Evolutionary conservation across 1,140 invertebrate genomes (phyloP).

Genomic region (Aphis craccivora): DNA sequence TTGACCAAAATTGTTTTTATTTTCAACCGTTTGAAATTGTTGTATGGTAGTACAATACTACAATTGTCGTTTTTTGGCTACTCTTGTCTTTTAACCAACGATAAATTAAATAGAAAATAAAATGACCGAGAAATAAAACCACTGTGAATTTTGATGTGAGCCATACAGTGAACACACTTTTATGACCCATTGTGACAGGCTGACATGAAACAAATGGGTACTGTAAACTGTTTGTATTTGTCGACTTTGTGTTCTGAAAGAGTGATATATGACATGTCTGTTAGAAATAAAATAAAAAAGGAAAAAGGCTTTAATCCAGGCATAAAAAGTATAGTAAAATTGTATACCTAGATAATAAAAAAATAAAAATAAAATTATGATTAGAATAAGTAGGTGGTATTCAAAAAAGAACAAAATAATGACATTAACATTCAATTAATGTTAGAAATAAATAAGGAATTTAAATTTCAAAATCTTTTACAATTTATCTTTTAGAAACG

Average conservation of each 20-base stretch:
- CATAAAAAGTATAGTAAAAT: background rate
- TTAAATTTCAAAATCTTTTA: background rate
- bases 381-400: background rate
- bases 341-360: background rate
- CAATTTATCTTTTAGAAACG: background rate
- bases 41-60: constrained; percentile 26
- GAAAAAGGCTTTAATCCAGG: constrained; percentile 1
- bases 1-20: background rate
- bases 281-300: constrained; percentile 17
- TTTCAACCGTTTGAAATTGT: constrained; percentile 26
- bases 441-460: background rate
- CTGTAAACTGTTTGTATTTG: constrained; percentile 41
- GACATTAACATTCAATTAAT: background rate
- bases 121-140: constrained; percentile 53
- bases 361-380: background rate
- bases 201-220: constrained; percentile 44
- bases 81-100: constrained; percentile 29
- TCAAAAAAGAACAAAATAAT: background rate
- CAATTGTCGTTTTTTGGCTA: constrained; percentile 38
- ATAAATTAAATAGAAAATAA: constrained; percentile 52
- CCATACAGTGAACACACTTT: constrained; percentile 20
- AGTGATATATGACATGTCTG: constrained; percentile 51
- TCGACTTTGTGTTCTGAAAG: constrained; percentile 24
- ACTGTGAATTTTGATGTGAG: constrained; percentile 16
- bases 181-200: constrained; percentile 55